Evolutionary conservation across 2,888 invertebrate genomes (phyloP), one percentile per base, ranked within the genome.

Genomic region (Invenusta paracnida): DNA sequence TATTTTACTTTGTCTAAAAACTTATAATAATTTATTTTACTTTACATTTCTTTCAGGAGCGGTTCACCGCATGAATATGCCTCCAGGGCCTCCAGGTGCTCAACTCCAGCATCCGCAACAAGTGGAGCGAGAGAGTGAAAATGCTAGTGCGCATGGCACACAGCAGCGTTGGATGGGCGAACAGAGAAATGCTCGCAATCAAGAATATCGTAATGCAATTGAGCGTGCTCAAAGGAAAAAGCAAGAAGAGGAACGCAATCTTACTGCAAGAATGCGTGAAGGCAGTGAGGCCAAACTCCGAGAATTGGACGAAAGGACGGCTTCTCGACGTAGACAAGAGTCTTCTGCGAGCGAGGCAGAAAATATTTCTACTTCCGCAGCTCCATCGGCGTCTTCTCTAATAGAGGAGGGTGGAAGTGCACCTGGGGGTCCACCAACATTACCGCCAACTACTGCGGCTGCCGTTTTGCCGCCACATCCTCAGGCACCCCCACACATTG

Each of bases 171-270:
- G 73, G 73, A 73, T 73, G 73, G 84, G 67, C 2, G 84, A 84
- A 29, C 67, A 84, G 73, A 1, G 84, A 84, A 84, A 25, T 28
- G 84, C 84, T 0, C 25, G 84, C 29, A 84, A 66, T 67, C 28
- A 67, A 67, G 84, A 84, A 23, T 84, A 84, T 23, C 25, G 25
- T 0, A 67, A 29, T 67, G 84, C 84, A 11, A 84, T 84, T 67
- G 84, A 84, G 29, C 67, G 84, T 25, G 84, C 84, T 1, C 66
- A 73, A 67, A 66, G 67, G 84, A 84, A 84, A 25, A 84, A 84
- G 27, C 73, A 23, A 2, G 73, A 73, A 23, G 73, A 73, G 27
- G 73, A 73, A 23, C 73, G 73, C 27, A 73, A 73, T 73, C 25
- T 73, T 5, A 73, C 73, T 73, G 73, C 73, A 5, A 5, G 73